Conservation (phyloP, 2,888 invertebrate species). For the Noctuana brunneofusca region DNA sequence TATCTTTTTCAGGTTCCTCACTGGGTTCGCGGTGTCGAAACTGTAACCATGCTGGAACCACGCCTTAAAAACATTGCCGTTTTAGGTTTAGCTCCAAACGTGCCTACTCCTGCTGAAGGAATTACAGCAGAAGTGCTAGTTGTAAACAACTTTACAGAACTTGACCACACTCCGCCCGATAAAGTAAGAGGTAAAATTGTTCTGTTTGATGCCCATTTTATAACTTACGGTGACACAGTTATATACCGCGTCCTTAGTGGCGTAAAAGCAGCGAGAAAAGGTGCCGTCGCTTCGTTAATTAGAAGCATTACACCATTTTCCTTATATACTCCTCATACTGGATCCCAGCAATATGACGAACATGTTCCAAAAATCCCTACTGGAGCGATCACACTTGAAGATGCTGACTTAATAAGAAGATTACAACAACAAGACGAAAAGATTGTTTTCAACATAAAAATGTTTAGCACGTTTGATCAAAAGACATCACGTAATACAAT, state of each 20-base stretch:
- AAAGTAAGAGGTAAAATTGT: constrained; percentile 88
- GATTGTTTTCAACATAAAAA: constrained; percentile 78
- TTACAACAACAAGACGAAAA: constrained; percentile 78
- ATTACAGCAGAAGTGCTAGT: constrained; percentile 88
- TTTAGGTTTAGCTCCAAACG: constrained; percentile 86
- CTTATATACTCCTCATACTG: constrained; percentile 89
- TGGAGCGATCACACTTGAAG: constrained; percentile 89
- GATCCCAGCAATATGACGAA: constrained; percentile 83
- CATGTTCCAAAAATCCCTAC: constrained; percentile 86
- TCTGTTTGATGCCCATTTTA: constrained; percentile 86
- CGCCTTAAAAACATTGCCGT: constrained; percentile 83
- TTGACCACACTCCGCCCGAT: constrained; percentile 71
- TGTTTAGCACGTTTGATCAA: constrained; percentile 83
- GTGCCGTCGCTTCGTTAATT: constrained; percentile 88
- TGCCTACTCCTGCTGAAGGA: constrained; percentile 86
- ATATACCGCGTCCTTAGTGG: constrained; percentile 86
- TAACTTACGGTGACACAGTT: constrained; percentile 85
- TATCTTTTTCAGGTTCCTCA: constrained; percentile 56
- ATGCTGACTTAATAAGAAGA: constrained; percentile 87
- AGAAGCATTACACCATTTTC: constrained; percentile 90
- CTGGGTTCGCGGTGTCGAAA: constrained; percentile 85
- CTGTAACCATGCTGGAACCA: constrained; percentile 84
- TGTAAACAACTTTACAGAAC: constrained; percentile 86
- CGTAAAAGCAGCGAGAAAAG: constrained; percentile 85
- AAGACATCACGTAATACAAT: constrained; percentile 87